Evolutionary conservation across 2,113 vertebrate species (phyloP).

Genomic region (Centropristis striata): DNA sequence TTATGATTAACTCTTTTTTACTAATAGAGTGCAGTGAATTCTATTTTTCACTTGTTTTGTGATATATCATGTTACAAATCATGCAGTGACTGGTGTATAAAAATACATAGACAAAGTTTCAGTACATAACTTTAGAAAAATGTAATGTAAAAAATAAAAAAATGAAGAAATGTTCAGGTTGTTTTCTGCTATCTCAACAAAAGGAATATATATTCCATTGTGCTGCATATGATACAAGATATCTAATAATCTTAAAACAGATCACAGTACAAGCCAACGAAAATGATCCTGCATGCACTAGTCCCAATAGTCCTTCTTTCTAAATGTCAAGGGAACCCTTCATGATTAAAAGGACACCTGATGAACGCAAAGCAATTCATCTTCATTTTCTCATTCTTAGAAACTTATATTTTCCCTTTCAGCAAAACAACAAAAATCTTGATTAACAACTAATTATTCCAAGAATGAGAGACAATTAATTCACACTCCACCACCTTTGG

Average conservation of each 20-base stretch:
- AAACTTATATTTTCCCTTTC: too few relatives aligned
- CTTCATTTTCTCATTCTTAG: neutral
- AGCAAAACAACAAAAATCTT: neutral
- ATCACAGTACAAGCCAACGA: neutral
- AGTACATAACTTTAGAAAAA: neutral
- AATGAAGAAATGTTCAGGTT: too few relatives aligned
- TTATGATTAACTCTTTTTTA: neutral
- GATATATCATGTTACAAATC: neutral
- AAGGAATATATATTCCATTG: too few relatives aligned
- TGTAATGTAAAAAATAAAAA: too few relatives aligned
- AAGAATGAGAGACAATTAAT: neutral
- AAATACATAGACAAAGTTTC: too few relatives aligned
- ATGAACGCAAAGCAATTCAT: neutral
- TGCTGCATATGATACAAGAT: neutral
- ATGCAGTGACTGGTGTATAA: neutral
- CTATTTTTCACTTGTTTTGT: neutral
- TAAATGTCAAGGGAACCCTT: neutral
- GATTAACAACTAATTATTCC: neutral
- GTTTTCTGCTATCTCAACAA: neutral
- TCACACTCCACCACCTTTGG: too few relatives aligned
- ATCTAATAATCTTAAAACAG: neutral
- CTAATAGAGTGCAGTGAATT: neutral
- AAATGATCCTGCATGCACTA: neutral
- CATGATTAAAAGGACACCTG: neutral
- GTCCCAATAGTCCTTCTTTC: neutral